Conservation (phyloP, 2,113 vertebrate species). For the Glareola pratincola region DNA sequence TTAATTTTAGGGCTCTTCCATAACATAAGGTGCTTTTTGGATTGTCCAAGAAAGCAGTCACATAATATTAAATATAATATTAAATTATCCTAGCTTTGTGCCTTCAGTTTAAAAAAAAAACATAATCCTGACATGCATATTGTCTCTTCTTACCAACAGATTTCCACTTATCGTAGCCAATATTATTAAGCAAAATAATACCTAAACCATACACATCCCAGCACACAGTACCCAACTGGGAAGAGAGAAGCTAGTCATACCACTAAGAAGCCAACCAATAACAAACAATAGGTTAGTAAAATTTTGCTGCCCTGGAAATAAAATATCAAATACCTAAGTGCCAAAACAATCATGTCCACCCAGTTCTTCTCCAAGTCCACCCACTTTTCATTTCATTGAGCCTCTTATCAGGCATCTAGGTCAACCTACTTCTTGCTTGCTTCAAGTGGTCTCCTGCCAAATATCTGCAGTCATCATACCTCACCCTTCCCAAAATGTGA, state of each 20-base stretch:
- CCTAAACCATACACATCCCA: not conserved
- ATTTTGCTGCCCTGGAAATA: constrained; percentile 34
- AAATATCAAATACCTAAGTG: not conserved
- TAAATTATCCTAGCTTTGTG: not conserved
- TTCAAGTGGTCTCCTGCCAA: constrained; percentile 1
- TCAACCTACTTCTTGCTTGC: constrained; percentile 44
- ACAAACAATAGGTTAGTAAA: constrained; percentile 14
- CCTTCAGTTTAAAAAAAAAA: not conserved
- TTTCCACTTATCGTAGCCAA: not conserved
- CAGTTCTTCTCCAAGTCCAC: constrained; percentile 52
- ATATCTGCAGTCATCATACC: constrained; percentile 6
- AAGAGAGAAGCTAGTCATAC: not conserved
- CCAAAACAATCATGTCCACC: constrained; percentile 61
- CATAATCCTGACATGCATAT: not conserved
- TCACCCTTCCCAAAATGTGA: constrained; percentile 51
- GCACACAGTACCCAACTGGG: not conserved
- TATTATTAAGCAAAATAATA: not conserved
- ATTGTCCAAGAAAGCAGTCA: not conserved
- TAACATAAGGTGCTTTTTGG: not conserved
- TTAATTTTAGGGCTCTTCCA: not conserved
- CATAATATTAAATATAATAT: not conserved
- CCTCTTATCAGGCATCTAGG: constrained; percentile 51
- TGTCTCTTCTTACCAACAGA: not conserved
- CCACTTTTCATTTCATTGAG: constrained; percentile 33
- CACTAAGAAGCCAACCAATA: constrained; percentile 1